A percentile compares a stretch with the other conserved stretches of the same genome.
These are phyloP conservation scores for Dendrocopos noguchii DNA, from an alignment of 2,113 vertebrate species.

Conservation along the genomic window DNA sequence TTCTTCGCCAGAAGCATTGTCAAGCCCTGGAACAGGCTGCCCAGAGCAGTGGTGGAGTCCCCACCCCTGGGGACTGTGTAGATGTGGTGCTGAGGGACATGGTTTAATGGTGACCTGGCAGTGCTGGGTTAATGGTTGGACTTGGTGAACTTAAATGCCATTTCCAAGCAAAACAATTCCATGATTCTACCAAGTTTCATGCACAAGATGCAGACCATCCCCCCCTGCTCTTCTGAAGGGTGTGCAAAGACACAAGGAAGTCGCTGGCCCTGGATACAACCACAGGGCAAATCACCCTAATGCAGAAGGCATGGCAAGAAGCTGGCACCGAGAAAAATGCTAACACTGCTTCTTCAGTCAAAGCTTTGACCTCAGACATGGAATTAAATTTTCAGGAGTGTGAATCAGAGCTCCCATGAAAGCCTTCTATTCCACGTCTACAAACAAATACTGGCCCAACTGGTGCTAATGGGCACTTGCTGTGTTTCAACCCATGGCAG, in stretches of 20 bases:
- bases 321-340: background rate
- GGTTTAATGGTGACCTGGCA: background rate
- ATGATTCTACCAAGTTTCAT: background rate
- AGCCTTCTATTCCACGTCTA: background rate
- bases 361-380: background rate
- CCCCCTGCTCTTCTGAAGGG: background rate
- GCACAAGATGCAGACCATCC: rapidly evolving
- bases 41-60: background rate
- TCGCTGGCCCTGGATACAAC: rapidly evolving
- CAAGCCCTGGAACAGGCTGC: background rate
- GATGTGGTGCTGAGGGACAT: background rate
- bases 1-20: background rate
- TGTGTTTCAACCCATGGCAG: too few species aligned
- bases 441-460: background rate
- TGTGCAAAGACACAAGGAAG: rapidly evolving
- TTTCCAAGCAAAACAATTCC: background rate
- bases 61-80: background rate
- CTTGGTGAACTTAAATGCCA: background rate
- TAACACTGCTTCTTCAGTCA: background rate
- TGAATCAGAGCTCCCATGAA: background rate
- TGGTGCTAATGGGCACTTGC: background rate
- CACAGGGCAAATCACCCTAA: rapidly evolving
- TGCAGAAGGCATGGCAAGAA: rapidly evolving
- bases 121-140: background rate
- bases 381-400: background rate